phyloP scores from a whole-genome alignment of 2,888 invertebrate genomes.

The Crematogaster levior region DNA sequence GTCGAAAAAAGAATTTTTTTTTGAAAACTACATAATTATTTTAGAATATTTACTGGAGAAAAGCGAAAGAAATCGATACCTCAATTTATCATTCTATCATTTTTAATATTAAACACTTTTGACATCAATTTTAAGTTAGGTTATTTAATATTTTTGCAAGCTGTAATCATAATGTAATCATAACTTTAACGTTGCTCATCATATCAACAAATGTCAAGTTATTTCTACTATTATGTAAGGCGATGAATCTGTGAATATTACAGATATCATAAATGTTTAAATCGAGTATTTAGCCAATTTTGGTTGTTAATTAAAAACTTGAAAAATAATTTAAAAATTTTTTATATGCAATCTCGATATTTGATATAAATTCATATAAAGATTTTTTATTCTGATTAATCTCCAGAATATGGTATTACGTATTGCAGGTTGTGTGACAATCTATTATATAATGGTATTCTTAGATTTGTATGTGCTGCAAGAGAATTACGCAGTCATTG shows the following conservation, averaged over 20 bases:
- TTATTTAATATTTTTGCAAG: not conserved
- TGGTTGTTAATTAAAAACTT: too few relatives aligned
- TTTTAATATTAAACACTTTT: not conserved
- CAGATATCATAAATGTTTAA: not conserved
- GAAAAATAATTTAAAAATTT: not conserved
- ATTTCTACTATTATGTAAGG: not conserved
- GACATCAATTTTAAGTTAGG: not conserved
- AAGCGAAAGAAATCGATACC: not conserved
- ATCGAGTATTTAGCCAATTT: not conserved
- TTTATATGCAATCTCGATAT: not conserved
- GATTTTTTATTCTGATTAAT: not conserved
- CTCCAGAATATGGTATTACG: not conserved
- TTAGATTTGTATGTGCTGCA: not conserved
- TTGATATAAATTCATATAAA: not conserved
- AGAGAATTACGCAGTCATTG: not conserved
- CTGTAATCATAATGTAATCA: not conserved
- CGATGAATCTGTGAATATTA: not conserved
- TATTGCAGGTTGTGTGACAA: not conserved
- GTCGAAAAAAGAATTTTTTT: not conserved
- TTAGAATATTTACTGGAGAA: not conserved
- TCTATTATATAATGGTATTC: not conserved
- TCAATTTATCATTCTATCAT: not conserved
- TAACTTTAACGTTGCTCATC: not conserved
- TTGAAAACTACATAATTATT: not conserved
- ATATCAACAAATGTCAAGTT: not conserved